Base-by-base conservation (phyloP, 2,888 invertebrate species). In the Thereva nobilitata region DNA sequence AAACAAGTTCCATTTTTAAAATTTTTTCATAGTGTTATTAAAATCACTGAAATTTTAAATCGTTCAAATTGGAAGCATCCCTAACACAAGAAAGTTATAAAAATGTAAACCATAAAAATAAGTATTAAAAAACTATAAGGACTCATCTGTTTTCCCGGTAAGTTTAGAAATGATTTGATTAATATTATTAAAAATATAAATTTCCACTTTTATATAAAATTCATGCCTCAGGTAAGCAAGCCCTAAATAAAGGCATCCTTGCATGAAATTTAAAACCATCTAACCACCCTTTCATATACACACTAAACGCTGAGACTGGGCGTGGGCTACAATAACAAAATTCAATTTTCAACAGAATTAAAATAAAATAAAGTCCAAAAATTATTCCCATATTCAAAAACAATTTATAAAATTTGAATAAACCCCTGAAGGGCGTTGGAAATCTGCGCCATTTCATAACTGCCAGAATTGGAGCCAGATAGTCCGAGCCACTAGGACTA, bases 361-460 rank as follows among this genome's bases (percentile, higher is more conserved):
- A 61, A 61, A 66, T 66, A 66, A 66, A 57, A 66, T 66, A 57
- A 38, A 66, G 47, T 49, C 66, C 56, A 45, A 50, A 56, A 66
- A 61, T 61, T 61, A 61, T 61, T 61, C 61, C 50, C 61, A 61
- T 61, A 61, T 61, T 61, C 61, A 61, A 61, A 61, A 61, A 61
- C 61, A 61, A 61, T 68, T 68, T 66, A 66, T 56, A 41, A 56
- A 65, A 68, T 68, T 66, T 68, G 55, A 66, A 66, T 68, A 68
- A 63, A 61, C 49, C 12, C 63, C 54, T 54, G 35, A 23, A 63
- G 61, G 66, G 63, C 40, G 64, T 68, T 55, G 38, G 64, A 56
- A 50, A 64, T 64, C 57, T 52, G 50, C 52, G 49, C 35, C 49
- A 64, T 44, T 61, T 55, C 40, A 64, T 44, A 64, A 64, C 49